These are phyloP conservation scores for Chironex yamaguchii DNA, from an alignment of 30 jellyfish, hydroid and myxozoan genomes.

Conservation along the genomic window DNA sequence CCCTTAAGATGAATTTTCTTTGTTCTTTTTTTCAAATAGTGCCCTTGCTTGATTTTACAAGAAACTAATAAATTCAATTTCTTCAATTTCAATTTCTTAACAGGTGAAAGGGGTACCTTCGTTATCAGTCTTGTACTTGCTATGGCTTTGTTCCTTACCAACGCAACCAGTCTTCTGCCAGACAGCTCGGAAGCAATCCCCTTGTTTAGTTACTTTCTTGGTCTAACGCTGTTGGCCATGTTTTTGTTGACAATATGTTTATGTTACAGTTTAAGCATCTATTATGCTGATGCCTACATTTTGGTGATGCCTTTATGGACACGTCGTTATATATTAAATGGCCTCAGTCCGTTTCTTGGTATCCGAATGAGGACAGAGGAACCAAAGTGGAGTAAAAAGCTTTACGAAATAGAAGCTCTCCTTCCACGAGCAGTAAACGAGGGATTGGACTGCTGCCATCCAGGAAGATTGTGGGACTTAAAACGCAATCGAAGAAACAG, in stretches of 20 bases:
- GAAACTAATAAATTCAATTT: neutral
- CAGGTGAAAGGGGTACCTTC: slow-evolving; percentile 91
- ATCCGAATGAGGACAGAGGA: slow-evolving; percentile 16
- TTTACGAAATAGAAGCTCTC: slow-evolving; percentile 29
- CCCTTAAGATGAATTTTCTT: too few species aligned
- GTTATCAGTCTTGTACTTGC: slow-evolving; percentile 93
- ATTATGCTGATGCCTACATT: slow-evolving; percentile 86
- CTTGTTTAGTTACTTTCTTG: slow-evolving; percentile 80
- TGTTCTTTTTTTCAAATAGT: too few species aligned
- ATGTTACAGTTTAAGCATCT: slow-evolving; percentile 85
- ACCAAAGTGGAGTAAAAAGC: slow-evolving; percentile 1
- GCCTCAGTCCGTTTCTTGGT: slow-evolving; percentile 71
- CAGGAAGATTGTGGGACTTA: slow-evolving; percentile 72
- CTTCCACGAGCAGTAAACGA: slow-evolving; percentile 42
- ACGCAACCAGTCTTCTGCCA: slow-evolving; percentile 86
- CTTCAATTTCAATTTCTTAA: neutral
- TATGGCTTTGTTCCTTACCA: slow-evolving; percentile 84
- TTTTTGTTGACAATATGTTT: slow-evolving; percentile 76
- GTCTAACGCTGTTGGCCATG: slow-evolving; percentile 76
- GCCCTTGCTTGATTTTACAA: neutral
- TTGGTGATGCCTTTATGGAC: slow-evolving; percentile 90
- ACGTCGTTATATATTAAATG: slow-evolving; percentile 73
- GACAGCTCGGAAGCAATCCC: slow-evolving; percentile 98
- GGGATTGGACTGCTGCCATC: slow-evolving; percentile 71
- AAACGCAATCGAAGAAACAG: slow-evolving; percentile 5